These are phyloP conservation scores for Anser cygnoides DNA, from an alignment of 2,113 vertebrate genomes.

Conservation along the genomic window DNA sequence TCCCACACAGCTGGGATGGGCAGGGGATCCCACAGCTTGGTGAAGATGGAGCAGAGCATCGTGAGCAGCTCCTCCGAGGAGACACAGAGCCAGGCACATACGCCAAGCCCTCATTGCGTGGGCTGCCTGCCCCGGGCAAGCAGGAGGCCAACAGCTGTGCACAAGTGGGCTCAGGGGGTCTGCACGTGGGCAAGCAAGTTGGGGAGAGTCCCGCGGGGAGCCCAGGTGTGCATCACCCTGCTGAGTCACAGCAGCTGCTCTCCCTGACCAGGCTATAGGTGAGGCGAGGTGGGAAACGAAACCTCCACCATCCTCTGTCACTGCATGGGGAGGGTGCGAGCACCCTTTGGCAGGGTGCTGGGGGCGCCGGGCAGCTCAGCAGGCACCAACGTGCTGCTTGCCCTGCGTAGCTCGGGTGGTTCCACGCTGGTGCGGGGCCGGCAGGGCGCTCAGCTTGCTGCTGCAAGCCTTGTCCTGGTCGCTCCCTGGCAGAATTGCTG, in stretches of 20 bases:
- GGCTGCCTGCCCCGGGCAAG: background rate
- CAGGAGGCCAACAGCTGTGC: background rate
- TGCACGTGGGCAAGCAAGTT: background rate
- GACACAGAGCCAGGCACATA: rapidly evolving
- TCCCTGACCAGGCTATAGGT: background rate
- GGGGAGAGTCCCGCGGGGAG: background rate
- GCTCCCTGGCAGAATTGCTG: rapidly evolving
- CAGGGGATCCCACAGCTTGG: background rate
- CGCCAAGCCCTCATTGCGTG: background rate
- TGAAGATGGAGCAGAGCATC: background rate
- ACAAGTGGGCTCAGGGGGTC: rapidly evolving
- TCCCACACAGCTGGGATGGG: background rate
- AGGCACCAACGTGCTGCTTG: background rate
- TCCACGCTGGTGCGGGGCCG: background rate
- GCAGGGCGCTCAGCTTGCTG: no score
- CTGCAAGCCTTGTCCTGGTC: background rate
- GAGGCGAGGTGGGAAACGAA: background rate
- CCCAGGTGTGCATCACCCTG: background rate
- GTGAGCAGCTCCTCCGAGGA: background rate
- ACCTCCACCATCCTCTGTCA: background rate
- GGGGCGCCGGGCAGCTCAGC: rapidly evolving
- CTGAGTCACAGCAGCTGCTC: background rate
- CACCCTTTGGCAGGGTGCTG: background rate
- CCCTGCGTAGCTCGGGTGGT: background rate
- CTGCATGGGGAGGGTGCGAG: background rate